Conservation (phyloP, 2,888 invertebrate species). For the Anarsia innoxiella region DNA sequence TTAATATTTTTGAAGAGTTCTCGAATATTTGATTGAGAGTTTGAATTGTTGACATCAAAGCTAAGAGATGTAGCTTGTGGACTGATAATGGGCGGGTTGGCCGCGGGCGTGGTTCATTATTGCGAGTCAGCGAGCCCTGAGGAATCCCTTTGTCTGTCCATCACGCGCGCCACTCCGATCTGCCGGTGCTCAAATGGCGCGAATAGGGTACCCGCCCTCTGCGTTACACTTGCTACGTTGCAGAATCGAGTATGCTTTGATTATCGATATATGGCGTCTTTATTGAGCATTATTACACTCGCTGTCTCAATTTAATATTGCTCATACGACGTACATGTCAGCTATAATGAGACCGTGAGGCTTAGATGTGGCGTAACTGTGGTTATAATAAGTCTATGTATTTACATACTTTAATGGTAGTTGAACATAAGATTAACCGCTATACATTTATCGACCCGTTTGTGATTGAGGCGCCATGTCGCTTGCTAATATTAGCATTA, state of each 20-base stretch:
- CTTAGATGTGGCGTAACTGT: background rate
- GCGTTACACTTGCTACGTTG: slow-evolving; percentile 21
- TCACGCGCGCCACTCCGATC: slow-evolving; percentile 40
- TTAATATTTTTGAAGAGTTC: slow-evolving; percentile 19
- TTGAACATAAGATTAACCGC: slow-evolving; percentile 5
- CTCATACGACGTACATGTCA: no score
- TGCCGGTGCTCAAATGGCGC: slow-evolving; percentile 38
- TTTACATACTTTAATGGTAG: no score
- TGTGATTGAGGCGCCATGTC: slow-evolving; percentile 6
- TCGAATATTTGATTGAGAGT: slow-evolving; percentile 22
- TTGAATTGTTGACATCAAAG: slow-evolving; percentile 30
- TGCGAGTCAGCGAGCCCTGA: slow-evolving; percentile 37
- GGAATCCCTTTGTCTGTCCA: slow-evolving; percentile 50
- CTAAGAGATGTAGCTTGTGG: slow-evolving; percentile 31
- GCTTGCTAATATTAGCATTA: slow-evolving; percentile 12
- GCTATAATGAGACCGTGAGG: slow-evolving; percentile 1
- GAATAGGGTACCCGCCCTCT: slow-evolving; percentile 28
- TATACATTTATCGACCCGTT: background rate
- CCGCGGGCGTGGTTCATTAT: slow-evolving; percentile 47
- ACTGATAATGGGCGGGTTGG: slow-evolving; percentile 35
- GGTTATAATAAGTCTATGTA: slow-evolving; percentile 2
- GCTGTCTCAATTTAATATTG: no score
- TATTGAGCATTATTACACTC: background rate
- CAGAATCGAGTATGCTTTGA: no score
- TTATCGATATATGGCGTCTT: no score